Conservation (phyloP, 2,888 invertebrate species). For the Pecten maximus region DNA sequence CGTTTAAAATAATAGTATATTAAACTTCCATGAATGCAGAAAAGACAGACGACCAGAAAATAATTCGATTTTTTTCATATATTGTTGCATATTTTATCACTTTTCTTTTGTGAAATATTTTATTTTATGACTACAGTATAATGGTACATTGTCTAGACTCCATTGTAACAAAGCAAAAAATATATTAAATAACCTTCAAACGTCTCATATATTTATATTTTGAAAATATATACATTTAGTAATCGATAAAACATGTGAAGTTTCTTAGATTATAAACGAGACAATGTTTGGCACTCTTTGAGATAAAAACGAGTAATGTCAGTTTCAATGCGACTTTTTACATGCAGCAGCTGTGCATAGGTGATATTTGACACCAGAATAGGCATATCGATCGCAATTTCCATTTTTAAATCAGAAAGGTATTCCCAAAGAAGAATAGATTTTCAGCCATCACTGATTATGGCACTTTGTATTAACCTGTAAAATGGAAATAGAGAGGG, state of each 20-base stretch:
- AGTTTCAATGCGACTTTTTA: not conserved
- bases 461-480: not conserved
- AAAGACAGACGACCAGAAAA: not conserved
- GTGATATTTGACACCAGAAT: not conserved
- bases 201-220: not conserved
- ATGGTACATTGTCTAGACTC: not conserved
- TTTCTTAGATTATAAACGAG: not conserved
- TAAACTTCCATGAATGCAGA: not conserved
- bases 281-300: not conserved
- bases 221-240: not conserved
- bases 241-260: not conserved
- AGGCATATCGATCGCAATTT: not conserved
- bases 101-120: not conserved
- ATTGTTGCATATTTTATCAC: not conserved
- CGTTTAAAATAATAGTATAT: not conserved
- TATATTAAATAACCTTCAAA: slow-evolving; percentile 19
- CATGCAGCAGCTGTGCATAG: not conserved
- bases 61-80: not conserved
- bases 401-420: not conserved
- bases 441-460: not conserved
- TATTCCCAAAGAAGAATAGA: not conserved
- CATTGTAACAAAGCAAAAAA: not conserved
- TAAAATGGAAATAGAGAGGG: not conserved
- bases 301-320: not conserved
- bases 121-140: not conserved